Evolutionary conservation across 2,113 vertebrate genomes (phyloP), one percentile per base, ranked within the genome.

Genomic region (Nyctibius bracteatus): DNA sequence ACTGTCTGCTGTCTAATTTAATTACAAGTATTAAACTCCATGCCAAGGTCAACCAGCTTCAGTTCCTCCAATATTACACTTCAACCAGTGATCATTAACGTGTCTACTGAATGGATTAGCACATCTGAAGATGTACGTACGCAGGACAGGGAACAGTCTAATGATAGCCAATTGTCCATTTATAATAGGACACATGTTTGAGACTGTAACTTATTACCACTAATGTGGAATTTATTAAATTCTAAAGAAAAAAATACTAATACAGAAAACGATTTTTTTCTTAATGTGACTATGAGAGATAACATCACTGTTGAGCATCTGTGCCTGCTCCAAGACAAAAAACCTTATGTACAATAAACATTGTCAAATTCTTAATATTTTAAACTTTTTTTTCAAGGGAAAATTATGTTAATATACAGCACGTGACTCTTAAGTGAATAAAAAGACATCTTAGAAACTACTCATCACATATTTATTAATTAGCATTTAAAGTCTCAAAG

Each of bases 181-280:
- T 95, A 65, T 96, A 98, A 97, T 80, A 97, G 97, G 96, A 97
- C 91, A 95, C 91, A 94, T 92, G 94, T 97, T 98, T 2, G 20
- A 97, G 79, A 96, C 94, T 91, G 96, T 95, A 97, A 98, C 97
- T 98, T 98, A 98, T 97, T 98, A 98, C 94, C 79, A 95, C 85
- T 98, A 98, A 99, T 98, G 88, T 97, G 86, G 92, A 98, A 98
- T 97, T 98, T 98, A 98, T 98, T 98, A 98, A 97, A 99, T 98
- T 98, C 88, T 82, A 90, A 97, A 97, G 95, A 98, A 98, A 98
- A 95, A 98, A 98, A 98, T 98, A 97, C 98, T 98, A 97, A 92
- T 97, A 97, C 97, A 98, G 98, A 96, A 94, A 96, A 30, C 41
- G 25, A 86, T 94, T 92, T 96, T 84, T 97, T 97, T 77, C 94